Evolutionary conservation across 1,140 invertebrate genomes (phyloP).

Genomic region (Liolophura sinensis): DNA sequence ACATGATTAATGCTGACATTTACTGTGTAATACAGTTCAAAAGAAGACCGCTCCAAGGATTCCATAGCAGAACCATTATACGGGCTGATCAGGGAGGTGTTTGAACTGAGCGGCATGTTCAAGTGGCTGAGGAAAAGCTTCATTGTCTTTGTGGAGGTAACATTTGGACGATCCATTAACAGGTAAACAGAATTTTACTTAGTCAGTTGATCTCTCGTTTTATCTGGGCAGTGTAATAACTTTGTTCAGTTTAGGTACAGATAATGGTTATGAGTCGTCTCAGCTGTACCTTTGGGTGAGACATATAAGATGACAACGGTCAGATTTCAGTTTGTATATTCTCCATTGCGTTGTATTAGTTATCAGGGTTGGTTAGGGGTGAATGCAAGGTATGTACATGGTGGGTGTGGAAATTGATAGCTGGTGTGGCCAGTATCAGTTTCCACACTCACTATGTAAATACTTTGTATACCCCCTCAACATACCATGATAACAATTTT

Average conservation of each 20-base stretch:
- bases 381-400: too few species aligned
- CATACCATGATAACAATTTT: too few species aligned
- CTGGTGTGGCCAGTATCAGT: too few species aligned
- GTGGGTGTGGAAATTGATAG: too few species aligned
- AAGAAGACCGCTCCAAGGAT: constrained; percentile 62
- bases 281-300: too few species aligned
- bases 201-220: background rate
- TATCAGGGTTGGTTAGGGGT: too few species aligned
- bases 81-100: constrained; percentile 81
- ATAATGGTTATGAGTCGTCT: too few species aligned
- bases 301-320: too few species aligned
- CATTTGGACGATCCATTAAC: constrained; percentile 88
- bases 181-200: constrained; percentile 60
- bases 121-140: constrained; percentile 83
- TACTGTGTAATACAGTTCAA: constrained; percentile 25
- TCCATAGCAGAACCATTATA: constrained; percentile 88
- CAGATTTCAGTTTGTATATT: too few species aligned
- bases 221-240: background rate
- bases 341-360: too few species aligned
- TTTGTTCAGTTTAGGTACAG: background rate
- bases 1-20: background rate
- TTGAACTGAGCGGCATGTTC: constrained; percentile 85
- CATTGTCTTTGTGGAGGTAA: constrained; percentile 90
- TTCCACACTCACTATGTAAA: too few species aligned
- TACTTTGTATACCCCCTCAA: too few species aligned